Evolutionary conservation across 2,797 vertebrate genomes (phyloP), one percentile per base, ranked within the genome.

Genomic region (Hydrocynus forskahlii): DNA sequence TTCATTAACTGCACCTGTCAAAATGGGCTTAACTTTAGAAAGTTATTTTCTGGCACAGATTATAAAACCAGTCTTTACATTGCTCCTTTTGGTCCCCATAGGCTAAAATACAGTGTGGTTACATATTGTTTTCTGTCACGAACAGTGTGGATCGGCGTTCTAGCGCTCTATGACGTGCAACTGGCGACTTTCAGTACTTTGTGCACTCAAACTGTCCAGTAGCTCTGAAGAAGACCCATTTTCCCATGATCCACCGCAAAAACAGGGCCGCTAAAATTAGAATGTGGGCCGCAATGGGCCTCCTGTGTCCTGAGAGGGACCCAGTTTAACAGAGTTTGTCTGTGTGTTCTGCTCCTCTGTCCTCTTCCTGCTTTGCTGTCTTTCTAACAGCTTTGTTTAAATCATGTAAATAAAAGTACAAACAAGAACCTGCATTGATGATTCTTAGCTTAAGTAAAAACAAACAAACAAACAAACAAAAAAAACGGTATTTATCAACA

Each of bases 251-350:
- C 88, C 86, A 88, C 83, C 52, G 76, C 83, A 91, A 89, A 45
- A 91, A 88, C 88, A 89, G 91, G 89, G 86, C 89, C 90, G 90
- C 92, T 94, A 94, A 90, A 89, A 86, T 90, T 93, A 92, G 93
- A 92, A 95, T 93, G 72, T 94, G 93, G 93, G 93, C 91, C 92
- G 90, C 86, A 89, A 71, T 84, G 88, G 79, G 86, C 87, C 86
- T 84, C 87, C 79, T 83, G 87, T 87, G 89, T 75, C 85, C 87
- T 86, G 89, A 91, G 83, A 81, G 90, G 89, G 92, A 94, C 93
- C 93, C 93, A 94, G 90, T 94, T 95, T 90, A 83, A 82, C 68
- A 72, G 80, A 74, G 88, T 88, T 76, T 84, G 75, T 85, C 83
- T 84, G 81, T 67, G 62, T 76, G 81, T 83, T 76, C 79, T 73